Base-by-base conservation (phyloP, 2,113 vertebrate genomes). In the Hippocampus abdominalis region DNA sequence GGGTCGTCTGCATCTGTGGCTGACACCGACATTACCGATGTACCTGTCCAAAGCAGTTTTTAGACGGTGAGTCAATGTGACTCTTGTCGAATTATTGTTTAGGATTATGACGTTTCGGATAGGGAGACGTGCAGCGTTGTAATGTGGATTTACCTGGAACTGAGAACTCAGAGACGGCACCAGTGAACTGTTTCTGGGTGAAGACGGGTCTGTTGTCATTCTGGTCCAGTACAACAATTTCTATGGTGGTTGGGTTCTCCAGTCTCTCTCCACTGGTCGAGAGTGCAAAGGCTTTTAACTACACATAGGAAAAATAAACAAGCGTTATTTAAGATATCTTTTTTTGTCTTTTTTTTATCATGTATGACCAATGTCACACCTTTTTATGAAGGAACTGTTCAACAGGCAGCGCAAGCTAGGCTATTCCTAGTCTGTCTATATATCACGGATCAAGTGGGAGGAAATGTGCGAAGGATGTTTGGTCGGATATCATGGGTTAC, bases 201-300 rank as follows among this genome's bases (percentile, higher is more conserved):
- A 99, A 99, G 49, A 82, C 83, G 0, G 97, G 97, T 66, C 95
- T 91, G 91, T 99, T 96, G 92, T 99, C 97, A 0, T 99, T 99
- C 92, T 98, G 96, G 77, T 99, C 96, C 87, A 99, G 88, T 32
- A 99, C 96, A 5, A 97, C 88, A 3, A 99, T 98, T 90, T 99
- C 95, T 77, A 99, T 93, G 80, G 95, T 96, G 0, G 96, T 96
- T 18, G 96, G 96, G 13, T 96, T 96, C 84, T 99, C 97, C 65
- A 99, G 85, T 3, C 94, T 89, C 44, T 85, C 83, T 0, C 97
- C 97, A 0, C 95, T 94, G 80, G 94, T 92, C 44, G 96, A 96
- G 83, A 99, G 87, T 0, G 96, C 97, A 2, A 96, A 98, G 29
- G 96, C 97, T 87, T 93, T 94, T 0, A 98, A 93, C 96, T 98